Evolutionary conservation across 2,888 invertebrate species (phyloP).

Genomic region (Orthosia gothica): DNA sequence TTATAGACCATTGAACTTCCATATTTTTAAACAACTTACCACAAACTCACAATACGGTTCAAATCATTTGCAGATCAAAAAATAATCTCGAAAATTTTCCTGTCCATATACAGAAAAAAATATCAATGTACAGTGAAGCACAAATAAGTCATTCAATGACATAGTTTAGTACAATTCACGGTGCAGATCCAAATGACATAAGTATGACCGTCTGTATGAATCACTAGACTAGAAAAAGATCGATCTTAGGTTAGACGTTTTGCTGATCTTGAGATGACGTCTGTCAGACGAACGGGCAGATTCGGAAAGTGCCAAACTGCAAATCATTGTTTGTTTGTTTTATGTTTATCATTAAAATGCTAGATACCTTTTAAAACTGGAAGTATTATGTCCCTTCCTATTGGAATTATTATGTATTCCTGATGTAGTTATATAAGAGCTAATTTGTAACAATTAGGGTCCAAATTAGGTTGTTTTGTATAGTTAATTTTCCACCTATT

Average conservation of each 20-base stretch:
- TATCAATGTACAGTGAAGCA: conserved; percentile 1
- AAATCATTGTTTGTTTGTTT: conserved; percentile 11
- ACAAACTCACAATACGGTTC: too few species aligned
- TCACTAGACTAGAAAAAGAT: conserved; percentile 47
- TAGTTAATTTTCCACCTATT: too few species aligned
- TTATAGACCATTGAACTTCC: too few species aligned
- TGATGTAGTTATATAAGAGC: too few species aligned
- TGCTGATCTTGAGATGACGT: conserved; percentile 19
- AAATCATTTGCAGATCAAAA: background rate
- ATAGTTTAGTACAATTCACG: conserved; percentile 18
- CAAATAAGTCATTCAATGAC: conserved; percentile 59
- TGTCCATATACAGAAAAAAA: conserved; percentile 2
- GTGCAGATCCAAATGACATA: conserved; percentile 36
- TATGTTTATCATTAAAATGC: background rate
- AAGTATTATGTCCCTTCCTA: background rate
- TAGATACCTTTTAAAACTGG: background rate
- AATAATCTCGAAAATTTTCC: background rate
- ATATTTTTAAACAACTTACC: too few species aligned
- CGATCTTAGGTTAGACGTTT: conserved; percentile 15
- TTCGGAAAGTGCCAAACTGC: conserved; percentile 12
- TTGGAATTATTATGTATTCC: too few species aligned
- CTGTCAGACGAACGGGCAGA: background rate
- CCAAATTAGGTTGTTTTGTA: too few species aligned
- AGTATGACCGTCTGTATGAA: conserved; percentile 24
- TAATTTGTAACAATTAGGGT: too few species aligned